Base-by-base conservation (phyloP, 2,888 invertebrate species). In the Andrena praecox region DNA sequence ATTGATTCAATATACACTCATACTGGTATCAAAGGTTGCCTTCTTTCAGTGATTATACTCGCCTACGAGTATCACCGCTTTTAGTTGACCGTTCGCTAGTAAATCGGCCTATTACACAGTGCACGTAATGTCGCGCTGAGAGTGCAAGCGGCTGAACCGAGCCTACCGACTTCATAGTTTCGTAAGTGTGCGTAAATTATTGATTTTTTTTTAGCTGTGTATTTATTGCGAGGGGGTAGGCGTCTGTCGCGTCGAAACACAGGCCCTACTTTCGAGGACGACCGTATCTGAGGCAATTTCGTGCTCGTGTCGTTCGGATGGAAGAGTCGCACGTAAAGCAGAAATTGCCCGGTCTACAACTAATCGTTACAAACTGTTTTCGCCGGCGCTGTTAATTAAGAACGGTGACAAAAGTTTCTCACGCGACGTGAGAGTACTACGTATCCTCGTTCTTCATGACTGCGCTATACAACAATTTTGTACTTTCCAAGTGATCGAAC, bases 401-500 rank as follows among this genome's bases (percentile, higher is more conserved):
- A 42, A 42, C 42, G 42, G 4, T 42, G 42, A 42, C 42, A 42
- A 42, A 16, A 12, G 42, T 16, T 42, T 42, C 42, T 42, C 42
- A 42, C 42, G 7, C 16, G 8, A 1, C 24, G 10, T n/a, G 6
- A 2, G 12, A 7, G 1, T 16, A 7, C 6, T 2, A 8, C 31
- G 1, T 48, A 20, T 56, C 24, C 24, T 7, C 48, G 29, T 29
- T 16, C 8, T 50, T 16, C 42, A 12, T 67, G 29, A 29, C 12
- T 24, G 12, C 16, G 7, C 3, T 27, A n/a, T 7, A 5, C 16
- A 42, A 29, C 20, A 20, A 27, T 42, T 56, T 31, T 68, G 35
- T 77, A 64, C 20, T 29, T 70, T 54, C 42, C 69, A 69, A 27
- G 10, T 69, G 8, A 35, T 27, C 27, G 16, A 75, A 20, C 20